These are phyloP conservation scores for Lontra canadensis DNA, from an alignment of 2,113 vertebrate genomes.

Conservation along the genomic window DNA sequence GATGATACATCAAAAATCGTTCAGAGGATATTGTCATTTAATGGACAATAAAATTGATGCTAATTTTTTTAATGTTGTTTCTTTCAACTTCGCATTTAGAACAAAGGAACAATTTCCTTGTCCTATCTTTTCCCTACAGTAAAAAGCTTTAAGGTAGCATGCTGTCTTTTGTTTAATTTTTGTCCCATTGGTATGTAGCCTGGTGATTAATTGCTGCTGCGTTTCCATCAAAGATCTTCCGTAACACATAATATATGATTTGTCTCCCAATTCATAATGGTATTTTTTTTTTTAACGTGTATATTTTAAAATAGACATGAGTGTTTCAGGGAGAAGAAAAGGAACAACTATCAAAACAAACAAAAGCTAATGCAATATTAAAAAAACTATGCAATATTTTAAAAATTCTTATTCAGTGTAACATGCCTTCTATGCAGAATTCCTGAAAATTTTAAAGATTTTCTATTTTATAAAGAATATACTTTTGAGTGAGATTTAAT, in stretches of 20 bases:
- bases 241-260: not conserved
- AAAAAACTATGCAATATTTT: not conserved
- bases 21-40: slow-evolving; percentile 52
- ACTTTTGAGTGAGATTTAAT: not conserved
- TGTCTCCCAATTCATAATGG: not conserved
- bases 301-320: not conserved
- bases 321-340: not conserved
- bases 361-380: not conserved
- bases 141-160: not conserved
- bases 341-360: not conserved
- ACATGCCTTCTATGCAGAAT: not conserved
- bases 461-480: not conserved
- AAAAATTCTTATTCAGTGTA: not conserved
- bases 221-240: not conserved
- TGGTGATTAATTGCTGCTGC: slow-evolving; percentile 43
- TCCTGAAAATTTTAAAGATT: not conserved
- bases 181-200: not conserved
- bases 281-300: not conserved
- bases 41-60: slow-evolving; percentile 52
- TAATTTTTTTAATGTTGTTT: not conserved
- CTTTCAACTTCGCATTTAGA: slow-evolving; percentile 30
- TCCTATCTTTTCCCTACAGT: not conserved
- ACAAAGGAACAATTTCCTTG: slow-evolving; percentile 55
- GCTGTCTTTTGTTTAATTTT: slow-evolving; percentile 52
- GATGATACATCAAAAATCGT: slow-evolving; percentile 43